phyloP scores from a whole-genome alignment of 2,888 invertebrate species.

The Drosophila helvetica region DNA sequence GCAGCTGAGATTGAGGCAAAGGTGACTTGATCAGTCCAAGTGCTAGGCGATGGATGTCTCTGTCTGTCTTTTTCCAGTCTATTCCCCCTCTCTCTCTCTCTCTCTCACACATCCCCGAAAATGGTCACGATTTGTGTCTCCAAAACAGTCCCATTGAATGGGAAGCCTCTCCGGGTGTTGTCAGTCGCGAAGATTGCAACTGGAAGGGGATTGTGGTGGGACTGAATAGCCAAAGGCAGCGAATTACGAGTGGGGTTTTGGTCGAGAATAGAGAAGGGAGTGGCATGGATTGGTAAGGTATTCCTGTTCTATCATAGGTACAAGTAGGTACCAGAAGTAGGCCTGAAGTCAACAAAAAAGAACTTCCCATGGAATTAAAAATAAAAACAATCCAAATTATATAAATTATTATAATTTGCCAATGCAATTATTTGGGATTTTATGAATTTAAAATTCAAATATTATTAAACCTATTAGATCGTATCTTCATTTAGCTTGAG shows the following conservation, averaged over 20 bases:
- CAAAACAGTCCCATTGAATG: constrained; percentile 5
- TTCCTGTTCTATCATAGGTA: background rate
- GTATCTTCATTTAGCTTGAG: background rate
- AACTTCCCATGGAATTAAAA: no score
- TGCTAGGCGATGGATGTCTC: constrained; percentile 47
- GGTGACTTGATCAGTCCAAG: constrained; percentile 64
- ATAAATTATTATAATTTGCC: no score
- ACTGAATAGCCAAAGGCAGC: background rate
- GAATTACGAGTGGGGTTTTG: background rate
- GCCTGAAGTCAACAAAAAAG: no score
- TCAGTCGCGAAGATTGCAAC: background rate
- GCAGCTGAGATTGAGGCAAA: constrained; percentile 49
- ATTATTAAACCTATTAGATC: background rate
- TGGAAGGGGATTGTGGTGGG: background rate
- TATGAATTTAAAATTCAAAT: background rate
- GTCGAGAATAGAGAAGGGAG: background rate
- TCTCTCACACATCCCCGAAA: background rate
- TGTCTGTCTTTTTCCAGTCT: background rate
- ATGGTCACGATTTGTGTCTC: background rate
- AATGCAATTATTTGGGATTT: no score
- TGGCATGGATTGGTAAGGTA: background rate
- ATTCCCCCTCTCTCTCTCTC: background rate
- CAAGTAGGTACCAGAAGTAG: background rate
- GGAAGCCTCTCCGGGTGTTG: constrained; percentile 1
- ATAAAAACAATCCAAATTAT: no score